These are phyloP conservation scores for Crepidodera aurea DNA, from an alignment of 2,888 invertebrate species.

Conservation along the genomic window DNA sequence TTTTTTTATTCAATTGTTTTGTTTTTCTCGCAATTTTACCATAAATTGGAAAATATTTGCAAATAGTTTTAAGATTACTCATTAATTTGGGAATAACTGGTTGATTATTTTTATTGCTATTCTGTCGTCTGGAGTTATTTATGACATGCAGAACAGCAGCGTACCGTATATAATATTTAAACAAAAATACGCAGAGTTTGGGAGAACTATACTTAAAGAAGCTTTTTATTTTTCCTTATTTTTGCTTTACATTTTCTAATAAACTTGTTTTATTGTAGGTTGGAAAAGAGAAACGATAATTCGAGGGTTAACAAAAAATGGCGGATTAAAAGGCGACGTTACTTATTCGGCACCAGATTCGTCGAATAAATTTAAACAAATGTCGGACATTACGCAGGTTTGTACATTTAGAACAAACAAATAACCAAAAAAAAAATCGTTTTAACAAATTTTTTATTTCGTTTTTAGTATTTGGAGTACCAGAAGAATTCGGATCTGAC, in stretches of 20 bases:
- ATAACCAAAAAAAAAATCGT: not conserved
- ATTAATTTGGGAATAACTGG: no score
- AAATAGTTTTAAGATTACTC: no score
- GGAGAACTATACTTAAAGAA: no score
- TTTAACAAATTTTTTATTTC: conserved; percentile 12
- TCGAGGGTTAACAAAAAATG: conserved; percentile 84
- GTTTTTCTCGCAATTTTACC: no score
- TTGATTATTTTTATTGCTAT: no score
- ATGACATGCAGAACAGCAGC: no score
- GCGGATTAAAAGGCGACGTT: conserved; percentile 92
- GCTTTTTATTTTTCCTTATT: no score
- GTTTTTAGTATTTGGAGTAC: conserved; percentile 76
- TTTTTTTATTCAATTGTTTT: no score
- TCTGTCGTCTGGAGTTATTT: no score
- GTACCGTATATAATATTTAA: no score
- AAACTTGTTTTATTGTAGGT: conserved; percentile 62
- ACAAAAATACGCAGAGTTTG: no score
- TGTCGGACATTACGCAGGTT: conserved; percentile 73
- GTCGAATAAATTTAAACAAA: conserved; percentile 67
- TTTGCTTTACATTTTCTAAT: conserved; percentile 14
- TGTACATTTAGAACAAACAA: conserved; percentile 48
- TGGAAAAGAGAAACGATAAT: conserved; percentile 95
- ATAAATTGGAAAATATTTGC: no score
- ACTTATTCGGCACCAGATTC: conserved; percentile 80
- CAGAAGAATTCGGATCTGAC: conserved; percentile 70